These are phyloP conservation scores for Fragum whitleyi DNA, from an alignment of 2,888 invertebrate genomes.

Conservation along the genomic window DNA sequence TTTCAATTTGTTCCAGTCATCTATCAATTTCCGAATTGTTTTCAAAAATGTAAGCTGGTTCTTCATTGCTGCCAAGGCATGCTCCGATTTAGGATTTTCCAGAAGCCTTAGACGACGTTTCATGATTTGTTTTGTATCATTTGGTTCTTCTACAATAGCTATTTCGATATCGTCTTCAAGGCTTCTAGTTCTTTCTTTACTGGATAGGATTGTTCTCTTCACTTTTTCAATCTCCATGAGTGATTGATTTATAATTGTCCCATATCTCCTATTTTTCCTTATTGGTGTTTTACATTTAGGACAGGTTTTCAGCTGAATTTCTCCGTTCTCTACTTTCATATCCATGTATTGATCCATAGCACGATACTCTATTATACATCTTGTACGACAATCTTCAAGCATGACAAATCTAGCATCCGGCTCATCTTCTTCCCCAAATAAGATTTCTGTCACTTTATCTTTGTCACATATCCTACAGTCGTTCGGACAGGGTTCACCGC, in stretches of 20 bases:
- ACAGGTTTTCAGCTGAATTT: conserved; percentile 85
- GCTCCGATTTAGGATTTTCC: conserved; percentile 45
- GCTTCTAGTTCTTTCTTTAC: conserved; percentile 37
- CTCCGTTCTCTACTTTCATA: conserved; percentile 85
- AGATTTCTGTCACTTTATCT: conserved; percentile 78
- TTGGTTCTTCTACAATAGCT: conserved; percentile 75
- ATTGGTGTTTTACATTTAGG: conserved; percentile 88
- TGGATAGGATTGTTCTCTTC: conserved; percentile 65
- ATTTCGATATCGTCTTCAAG: conserved; percentile 35
- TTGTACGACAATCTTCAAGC: conserved; percentile 77
- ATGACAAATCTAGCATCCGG: conserved; percentile 86
- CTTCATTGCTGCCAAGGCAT: conserved; percentile 47
- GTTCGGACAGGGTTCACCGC: conserved; percentile 90
- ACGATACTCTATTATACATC: conserved; percentile 83
- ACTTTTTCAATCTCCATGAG: conserved; percentile 83
- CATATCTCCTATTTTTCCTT: conserved; percentile 88
- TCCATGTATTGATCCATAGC: conserved; percentile 84
- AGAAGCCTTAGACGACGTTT: conserved; percentile 32
- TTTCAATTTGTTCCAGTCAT: conserved; percentile 44
- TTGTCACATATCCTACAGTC: conserved; percentile 88
- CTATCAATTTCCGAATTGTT: conserved; percentile 26
- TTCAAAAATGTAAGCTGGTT: conserved; percentile 51
- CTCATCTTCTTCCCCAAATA: conserved; percentile 87
- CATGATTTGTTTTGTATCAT: conserved; percentile 15
- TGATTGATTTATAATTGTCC: conserved; percentile 86